Base-by-base conservation (phyloP, 2,113 vertebrate species). In the Dasypus novemcinctus region DNA sequence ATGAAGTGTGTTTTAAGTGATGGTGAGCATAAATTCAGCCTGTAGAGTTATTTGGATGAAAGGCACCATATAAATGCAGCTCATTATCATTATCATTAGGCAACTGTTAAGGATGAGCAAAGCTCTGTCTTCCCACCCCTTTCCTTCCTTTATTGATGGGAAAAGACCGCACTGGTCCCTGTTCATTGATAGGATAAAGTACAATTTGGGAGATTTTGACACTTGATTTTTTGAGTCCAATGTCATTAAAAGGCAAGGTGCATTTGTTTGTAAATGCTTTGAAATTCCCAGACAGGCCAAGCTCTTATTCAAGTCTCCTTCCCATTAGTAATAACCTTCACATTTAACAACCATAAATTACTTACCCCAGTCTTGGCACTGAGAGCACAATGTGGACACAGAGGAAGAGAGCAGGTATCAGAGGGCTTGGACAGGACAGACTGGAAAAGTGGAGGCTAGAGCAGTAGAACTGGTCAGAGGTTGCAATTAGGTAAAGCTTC, bases 111-210 rank as follows among this genome's bases (percentile, higher is more conserved):
- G 52, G 64, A 94, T 25, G 80, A 36, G 0, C 92, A 68, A 85
- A 93, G 72, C 89, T 43, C 13, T 7, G 63, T 57, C 29, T 18
- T 63, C 61, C 43, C 49, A 14, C 64, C 95, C 94, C 93, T 33
- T 43, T 68, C 63, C 63, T 94, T 92, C 88, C 91, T 97, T 87
- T 95, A 79, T 80, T 63, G 90, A 97, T 72, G 57, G 36, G 88
- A 90, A 93, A 76, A 74, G 94, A 96, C 87, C 23, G 3, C 0
- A 97, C 33, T 81, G 27, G 2, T 46, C n/a, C 46, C 17, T 49
- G 10, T 59, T 74, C 57, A n/a, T 6, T n/a, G 18, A 29, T 7
- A 61, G 33, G 1, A 75, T 43, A 95, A 93, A 90, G 43, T n/a
- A 1, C 20, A 66, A 13, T 33, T 49, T 27, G 74, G 11, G 18